Conservation (phyloP, 2,888 invertebrate genomes). For the Rhamnusium bicolor region DNA sequence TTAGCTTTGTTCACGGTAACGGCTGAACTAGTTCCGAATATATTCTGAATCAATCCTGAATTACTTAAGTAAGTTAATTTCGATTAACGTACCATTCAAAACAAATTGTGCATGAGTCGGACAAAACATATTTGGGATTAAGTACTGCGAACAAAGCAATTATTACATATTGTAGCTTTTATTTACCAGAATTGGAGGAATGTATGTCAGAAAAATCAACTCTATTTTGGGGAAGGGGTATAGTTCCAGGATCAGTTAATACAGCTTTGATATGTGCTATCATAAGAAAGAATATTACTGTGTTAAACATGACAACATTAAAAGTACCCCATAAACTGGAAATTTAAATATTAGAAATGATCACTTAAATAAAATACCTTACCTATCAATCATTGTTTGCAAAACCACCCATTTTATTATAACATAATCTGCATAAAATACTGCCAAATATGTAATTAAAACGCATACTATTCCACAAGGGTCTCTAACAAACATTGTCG, state of each 20-base stretch:
- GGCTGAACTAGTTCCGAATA: too few species aligned
- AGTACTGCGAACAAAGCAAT: background rate
- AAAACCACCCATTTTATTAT: slow-evolving; percentile 87
- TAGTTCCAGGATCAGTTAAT: slow-evolving; percentile 90
- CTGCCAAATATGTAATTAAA: slow-evolving; percentile 83
- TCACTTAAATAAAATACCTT: slow-evolving; percentile 42
- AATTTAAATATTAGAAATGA: slow-evolving; percentile 48
- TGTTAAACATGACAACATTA: slow-evolving; percentile 86
- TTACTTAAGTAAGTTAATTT: too few species aligned
- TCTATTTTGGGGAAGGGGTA: slow-evolving; percentile 82
- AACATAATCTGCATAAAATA: slow-evolving; percentile 91
- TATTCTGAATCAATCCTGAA: too few species aligned
- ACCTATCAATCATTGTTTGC: slow-evolving; percentile 88
- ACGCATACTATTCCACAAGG: slow-evolving; percentile 90
- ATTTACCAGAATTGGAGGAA: slow-evolving; percentile 73
- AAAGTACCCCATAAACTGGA: slow-evolving; percentile 87
- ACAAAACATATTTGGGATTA: too few species aligned
- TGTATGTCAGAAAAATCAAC: slow-evolving; percentile 88
- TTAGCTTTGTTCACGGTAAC: too few species aligned
- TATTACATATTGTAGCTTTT: background rate
- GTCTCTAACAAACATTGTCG: slow-evolving; percentile 81
- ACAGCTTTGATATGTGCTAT: slow-evolving; percentile 89
- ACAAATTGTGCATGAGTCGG: too few species aligned
- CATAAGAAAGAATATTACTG: slow-evolving; percentile 81
- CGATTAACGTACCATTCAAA: too few species aligned